These are phyloP conservation scores for Pomacea maculata DNA, from an alignment of 1,140 invertebrate genomes.

Conservation along the genomic window DNA sequence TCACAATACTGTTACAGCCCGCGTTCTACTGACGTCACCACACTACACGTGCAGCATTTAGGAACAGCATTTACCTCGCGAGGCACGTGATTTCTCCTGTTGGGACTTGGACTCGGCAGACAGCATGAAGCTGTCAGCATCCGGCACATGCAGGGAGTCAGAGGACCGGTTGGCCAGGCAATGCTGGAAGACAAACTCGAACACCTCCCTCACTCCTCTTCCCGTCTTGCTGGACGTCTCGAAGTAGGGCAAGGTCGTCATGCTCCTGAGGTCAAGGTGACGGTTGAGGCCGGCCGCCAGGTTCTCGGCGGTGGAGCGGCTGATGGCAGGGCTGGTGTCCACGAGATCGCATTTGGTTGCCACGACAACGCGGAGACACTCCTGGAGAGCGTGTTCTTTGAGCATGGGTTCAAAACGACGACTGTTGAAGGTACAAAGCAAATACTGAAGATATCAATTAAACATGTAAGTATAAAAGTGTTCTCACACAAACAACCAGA, in stretches of 20 bases:
- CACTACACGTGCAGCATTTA: too few species aligned
- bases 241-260: conserved; percentile 58
- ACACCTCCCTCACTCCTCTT: conserved; percentile 59
- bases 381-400: conserved; percentile 47
- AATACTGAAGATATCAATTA: too few species aligned
- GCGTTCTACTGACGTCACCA: too few species aligned
- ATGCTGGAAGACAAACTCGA: conserved; percentile 63
- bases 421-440: conserved; percentile 34
- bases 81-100: too few species aligned
- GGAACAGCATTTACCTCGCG: too few species aligned
- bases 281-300: conserved; percentile 58
- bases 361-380: conserved; percentile 62
- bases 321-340: conserved; percentile 42
- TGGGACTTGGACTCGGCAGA: too few species aligned
- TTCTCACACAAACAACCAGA: too few species aligned
- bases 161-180: conserved; percentile 30
- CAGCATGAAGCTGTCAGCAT: too few species aligned
- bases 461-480: too few species aligned
- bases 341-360: conserved; percentile 64
- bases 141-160: too few species aligned
- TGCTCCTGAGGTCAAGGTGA: conserved; percentile 38
- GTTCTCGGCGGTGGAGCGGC: conserved; percentile 48
- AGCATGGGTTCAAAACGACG: conserved; percentile 61
- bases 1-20: too few species aligned
- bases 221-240: conserved; percentile 64